phyloP scores from a whole-genome alignment of 2,888 invertebrate species.

The Acleris sparsana region DNA sequence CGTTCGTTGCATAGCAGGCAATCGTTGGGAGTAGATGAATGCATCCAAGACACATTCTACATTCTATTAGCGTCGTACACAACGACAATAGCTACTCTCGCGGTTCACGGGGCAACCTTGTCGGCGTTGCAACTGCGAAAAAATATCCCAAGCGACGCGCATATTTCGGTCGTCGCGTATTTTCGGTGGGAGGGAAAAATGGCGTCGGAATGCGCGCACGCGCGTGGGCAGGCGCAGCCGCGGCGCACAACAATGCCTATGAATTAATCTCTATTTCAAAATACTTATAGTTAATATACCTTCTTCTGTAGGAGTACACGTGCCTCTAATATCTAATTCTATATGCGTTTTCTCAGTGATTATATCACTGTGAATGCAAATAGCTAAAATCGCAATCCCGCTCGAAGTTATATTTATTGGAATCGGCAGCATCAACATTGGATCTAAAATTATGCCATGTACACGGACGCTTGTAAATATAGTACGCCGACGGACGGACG shows the following conservation, averaged over 20 bases:
- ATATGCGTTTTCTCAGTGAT: slow-evolving; percentile 17
- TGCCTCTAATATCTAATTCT: slow-evolving; percentile 34
- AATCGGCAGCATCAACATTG: slow-evolving; percentile 60
- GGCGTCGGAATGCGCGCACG: slow-evolving; percentile 70
- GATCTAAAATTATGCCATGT: slow-evolving; percentile 63
- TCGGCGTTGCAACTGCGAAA: slow-evolving; percentile 41
- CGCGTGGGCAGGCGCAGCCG: slow-evolving; percentile 40
- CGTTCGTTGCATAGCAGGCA: too few species aligned
- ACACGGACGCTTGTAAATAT: slow-evolving; percentile 62
- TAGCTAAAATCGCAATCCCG: slow-evolving; percentile 36
- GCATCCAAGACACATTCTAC: not conserved
- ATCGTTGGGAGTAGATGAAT: too few species aligned
- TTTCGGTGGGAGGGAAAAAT: slow-evolving; percentile 66
- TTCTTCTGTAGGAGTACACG: slow-evolving; percentile 6
- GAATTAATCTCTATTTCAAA: slow-evolving; percentile 3
- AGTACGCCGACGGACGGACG: slow-evolving; percentile 55
- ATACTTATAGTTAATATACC: not conserved
- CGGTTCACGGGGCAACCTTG: slow-evolving; percentile 48
- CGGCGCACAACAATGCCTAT: slow-evolving; percentile 30
- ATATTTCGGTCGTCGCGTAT: slow-evolving; percentile 69
- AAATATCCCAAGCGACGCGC: slow-evolving; percentile 55
- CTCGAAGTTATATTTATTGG: slow-evolving; percentile 43
- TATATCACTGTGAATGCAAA: slow-evolving; percentile 41
- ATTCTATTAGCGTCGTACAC: not conserved
- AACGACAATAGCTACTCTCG: not conserved